Conservation (phyloP, 2,113 vertebrate genomes). For the Cairina moschata region DNA sequence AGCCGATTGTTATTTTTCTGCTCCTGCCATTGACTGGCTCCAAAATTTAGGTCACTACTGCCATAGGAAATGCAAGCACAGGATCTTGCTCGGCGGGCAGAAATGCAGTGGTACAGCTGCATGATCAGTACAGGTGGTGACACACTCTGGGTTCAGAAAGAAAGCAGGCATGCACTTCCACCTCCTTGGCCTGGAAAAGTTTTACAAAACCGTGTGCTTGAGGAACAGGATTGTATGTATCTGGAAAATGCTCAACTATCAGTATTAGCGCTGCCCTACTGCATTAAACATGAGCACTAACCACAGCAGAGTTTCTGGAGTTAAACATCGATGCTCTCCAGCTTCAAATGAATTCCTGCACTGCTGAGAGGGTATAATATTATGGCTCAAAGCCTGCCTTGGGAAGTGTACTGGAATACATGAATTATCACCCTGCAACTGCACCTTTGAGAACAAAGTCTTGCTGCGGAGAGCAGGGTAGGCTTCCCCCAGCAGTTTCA, state of each 20-base stretch:
- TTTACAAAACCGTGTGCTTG: not conserved
- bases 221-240: not conserved
- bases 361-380: not conserved
- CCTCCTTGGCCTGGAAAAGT: not conserved
- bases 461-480: not conserved
- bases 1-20: slow-evolving; percentile 20
- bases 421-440: not conserved
- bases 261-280: not conserved
- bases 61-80: not conserved
- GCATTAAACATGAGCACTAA: not conserved
- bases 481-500: not conserved
- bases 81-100: not conserved
- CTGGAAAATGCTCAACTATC: not conserved
- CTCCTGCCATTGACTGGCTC: slow-evolving; percentile 8
- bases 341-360: not conserved
- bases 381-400: not conserved
- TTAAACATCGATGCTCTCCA: not conserved
- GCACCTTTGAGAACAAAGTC: not conserved
- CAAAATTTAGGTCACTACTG: slow-evolving; percentile 11
- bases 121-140: not conserved
- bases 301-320: not conserved
- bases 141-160: not conserved
- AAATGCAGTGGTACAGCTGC: not conserved
- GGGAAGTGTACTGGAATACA: not conserved
- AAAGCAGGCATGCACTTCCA: not conserved